These are phyloP conservation scores for Sebastes aleutianus DNA, from an alignment of 2,797 vertebrate species.

Conservation along the genomic window DNA sequence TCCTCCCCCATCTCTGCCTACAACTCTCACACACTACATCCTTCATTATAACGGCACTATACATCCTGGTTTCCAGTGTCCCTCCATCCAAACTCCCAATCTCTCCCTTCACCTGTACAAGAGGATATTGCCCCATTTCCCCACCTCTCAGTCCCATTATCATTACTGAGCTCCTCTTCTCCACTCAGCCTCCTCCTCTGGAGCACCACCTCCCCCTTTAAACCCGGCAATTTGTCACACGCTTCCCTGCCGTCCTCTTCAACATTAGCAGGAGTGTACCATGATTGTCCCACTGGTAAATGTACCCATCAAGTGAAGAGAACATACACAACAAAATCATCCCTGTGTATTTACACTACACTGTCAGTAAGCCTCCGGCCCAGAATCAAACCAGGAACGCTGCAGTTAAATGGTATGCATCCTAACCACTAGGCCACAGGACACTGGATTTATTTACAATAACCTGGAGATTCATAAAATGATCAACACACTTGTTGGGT, in stretches of 20 bases:
- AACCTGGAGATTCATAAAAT: neutral
- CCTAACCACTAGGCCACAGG: too few species aligned
- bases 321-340: neutral
- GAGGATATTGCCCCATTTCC: conserved; percentile 12
- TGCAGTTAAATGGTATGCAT: neutral
- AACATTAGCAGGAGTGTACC: neutral
- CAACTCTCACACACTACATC: neutral
- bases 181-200: neutral
- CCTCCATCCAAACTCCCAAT: neutral
- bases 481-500: neutral
- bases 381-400: neutral
- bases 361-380: neutral
- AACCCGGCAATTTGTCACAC: conserved; percentile 1
- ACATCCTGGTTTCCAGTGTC: conserved; percentile 5
- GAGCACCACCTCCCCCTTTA: neutral
- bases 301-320: neutral
- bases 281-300: neutral
- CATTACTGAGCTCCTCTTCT: conserved; percentile 29
- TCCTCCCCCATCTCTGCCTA: neutral
- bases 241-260: neutral
- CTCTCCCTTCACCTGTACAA: neutral
- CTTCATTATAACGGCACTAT: conserved; percentile 20
- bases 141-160: conserved; percentile 15
- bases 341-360: neutral
- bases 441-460: neutral